A percentile compares a stretch with the other conserved stretches of the same genome.
phyloP scores from a whole-genome alignment of 2,797 vertebrate genomes.

The Etheostoma perlongum region DNA sequence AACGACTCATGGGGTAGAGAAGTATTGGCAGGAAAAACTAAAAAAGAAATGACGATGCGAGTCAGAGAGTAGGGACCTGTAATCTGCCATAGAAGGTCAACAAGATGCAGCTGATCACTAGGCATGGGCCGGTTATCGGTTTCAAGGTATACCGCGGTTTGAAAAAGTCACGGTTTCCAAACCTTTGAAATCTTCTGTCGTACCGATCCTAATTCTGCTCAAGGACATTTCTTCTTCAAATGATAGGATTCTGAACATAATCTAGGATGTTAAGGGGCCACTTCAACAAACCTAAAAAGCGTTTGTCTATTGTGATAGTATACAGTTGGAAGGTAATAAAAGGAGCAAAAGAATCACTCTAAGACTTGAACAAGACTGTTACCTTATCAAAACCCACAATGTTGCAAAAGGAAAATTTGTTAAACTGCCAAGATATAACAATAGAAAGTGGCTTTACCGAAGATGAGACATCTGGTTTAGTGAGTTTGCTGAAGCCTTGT shows the following conservation, averaged over 20 bases:
- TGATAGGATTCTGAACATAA: slow-evolving; percentile 21
- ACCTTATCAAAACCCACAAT: background rate
- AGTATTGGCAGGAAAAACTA: slow-evolving; percentile 25
- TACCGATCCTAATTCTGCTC: slow-evolving; percentile 24
- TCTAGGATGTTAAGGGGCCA: background rate
- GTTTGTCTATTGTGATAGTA: background rate
- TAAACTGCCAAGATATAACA: background rate
- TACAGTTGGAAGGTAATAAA: background rate
- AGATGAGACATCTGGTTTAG: slow-evolving; percentile 4
- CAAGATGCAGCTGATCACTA: slow-evolving; percentile 47
- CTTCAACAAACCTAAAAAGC: slow-evolving; percentile 9
- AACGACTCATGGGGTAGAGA: slow-evolving; percentile 5
- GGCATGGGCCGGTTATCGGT: background rate
- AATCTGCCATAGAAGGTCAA: slow-evolving; percentile 61
- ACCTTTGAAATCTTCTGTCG: too few species aligned
- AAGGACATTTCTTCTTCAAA: slow-evolving; percentile 38
- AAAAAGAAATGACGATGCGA: slow-evolving; percentile 9
- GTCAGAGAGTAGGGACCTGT: slow-evolving; percentile 46
- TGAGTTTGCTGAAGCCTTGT: background rate
- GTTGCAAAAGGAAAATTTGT: background rate
- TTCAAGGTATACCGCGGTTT: too few species aligned
- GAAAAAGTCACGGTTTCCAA: too few species aligned
- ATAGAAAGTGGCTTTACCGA: background rate
- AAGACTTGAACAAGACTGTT: background rate
- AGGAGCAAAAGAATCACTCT: background rate